phyloP scores from a whole-genome alignment of 1,140 invertebrate genomes.

The Mercenaria mercenaria region DNA sequence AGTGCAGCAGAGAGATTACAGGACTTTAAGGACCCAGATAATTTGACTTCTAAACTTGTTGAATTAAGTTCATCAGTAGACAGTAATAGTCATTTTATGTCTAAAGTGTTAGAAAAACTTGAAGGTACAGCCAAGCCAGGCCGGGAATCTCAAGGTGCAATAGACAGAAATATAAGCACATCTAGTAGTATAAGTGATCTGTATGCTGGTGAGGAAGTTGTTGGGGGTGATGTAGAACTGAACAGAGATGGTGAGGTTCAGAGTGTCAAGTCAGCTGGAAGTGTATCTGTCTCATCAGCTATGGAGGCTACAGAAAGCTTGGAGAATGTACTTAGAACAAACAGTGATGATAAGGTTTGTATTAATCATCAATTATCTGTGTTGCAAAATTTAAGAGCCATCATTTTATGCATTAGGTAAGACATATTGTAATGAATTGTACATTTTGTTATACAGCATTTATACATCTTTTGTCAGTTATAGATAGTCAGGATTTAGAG shows the following conservation, averaged over 20 bases:
- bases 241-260: slow-evolving; percentile 63
- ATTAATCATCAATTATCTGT: too few species aligned
- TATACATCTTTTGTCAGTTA: too few species aligned
- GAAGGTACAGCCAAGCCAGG: slow-evolving; percentile 54
- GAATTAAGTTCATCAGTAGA: slow-evolving; percentile 83
- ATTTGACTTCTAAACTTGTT: slow-evolving; percentile 74
- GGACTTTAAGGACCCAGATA: slow-evolving; percentile 82
- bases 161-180: slow-evolving; percentile 72
- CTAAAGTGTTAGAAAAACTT: slow-evolving; percentile 58
- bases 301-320: slow-evolving; percentile 72
- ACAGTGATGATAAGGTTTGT: slow-evolving; percentile 63
- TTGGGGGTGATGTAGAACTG: slow-evolving; percentile 45
- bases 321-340: slow-evolving; percentile 59
- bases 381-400: too few species aligned
- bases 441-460: too few species aligned
- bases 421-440: too few species aligned
- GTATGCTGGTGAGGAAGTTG: slow-evolving; percentile 66
- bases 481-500: too few species aligned
- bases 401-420: too few species aligned
- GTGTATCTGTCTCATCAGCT: slow-evolving; percentile 72
- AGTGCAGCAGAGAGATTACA: slow-evolving; percentile 75
- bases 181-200: slow-evolving; percentile 81
- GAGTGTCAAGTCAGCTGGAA: slow-evolving; percentile 70
- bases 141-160: slow-evolving; percentile 61
- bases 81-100: slow-evolving; percentile 76